phyloP scores from a whole-genome alignment of 2,113 vertebrate species.

The Rhodinocichla rosea region DNA sequence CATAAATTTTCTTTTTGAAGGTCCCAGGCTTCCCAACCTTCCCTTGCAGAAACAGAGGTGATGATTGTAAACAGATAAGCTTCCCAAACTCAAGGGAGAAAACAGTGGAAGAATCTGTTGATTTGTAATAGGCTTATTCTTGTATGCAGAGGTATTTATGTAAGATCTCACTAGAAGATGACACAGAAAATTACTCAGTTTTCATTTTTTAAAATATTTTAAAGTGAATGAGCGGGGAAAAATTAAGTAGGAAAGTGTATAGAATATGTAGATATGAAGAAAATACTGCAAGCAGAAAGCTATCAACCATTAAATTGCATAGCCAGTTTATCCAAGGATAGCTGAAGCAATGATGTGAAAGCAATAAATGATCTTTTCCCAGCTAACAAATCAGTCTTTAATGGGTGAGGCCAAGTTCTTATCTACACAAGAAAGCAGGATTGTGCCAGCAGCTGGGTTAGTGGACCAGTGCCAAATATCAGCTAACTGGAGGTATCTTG shows the following conservation, averaged over 20 bases:
- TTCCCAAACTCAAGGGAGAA: not conserved
- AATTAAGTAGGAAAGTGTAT: not conserved
- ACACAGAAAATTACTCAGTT: not conserved
- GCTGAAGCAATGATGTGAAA: slow-evolving; percentile 41
- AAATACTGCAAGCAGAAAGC: not conserved
- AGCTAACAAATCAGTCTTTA: slow-evolving; percentile 38
- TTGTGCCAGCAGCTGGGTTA: slow-evolving; percentile 39
- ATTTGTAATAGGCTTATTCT: not conserved
- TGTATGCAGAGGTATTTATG: not conserved
- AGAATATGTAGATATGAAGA: not conserved
- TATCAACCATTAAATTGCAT: not conserved
- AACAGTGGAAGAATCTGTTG: not conserved
- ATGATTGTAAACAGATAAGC: not conserved
- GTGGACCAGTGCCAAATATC: slow-evolving; percentile 16
- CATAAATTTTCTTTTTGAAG: not conserved
- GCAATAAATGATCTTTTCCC: slow-evolving; percentile 52
- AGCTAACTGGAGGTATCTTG: not conserved
- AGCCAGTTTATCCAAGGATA: not conserved
- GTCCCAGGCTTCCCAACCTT: not conserved
- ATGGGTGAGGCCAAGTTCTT: slow-evolving; percentile 43
- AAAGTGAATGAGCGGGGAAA: not conserved
- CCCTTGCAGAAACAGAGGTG: not conserved
- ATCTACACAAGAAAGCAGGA: slow-evolving; percentile 25
- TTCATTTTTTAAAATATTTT: not conserved
- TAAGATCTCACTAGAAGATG: not conserved